Conservation (phyloP, 1,140 invertebrate genomes). For the Cyclina sinensis region DNA sequence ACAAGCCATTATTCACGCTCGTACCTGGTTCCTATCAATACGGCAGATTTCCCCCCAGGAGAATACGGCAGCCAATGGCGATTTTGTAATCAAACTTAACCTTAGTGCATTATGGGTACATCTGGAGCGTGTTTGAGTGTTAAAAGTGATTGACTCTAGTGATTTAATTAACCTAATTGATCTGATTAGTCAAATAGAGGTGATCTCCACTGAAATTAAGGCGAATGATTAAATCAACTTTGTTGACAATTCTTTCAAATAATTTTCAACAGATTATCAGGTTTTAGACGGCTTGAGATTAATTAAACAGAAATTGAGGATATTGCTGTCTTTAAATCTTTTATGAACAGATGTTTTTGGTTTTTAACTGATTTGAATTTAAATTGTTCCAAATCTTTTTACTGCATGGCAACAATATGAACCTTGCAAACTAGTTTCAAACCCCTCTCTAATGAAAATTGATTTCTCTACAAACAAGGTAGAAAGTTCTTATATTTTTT, state of each 20-base stretch:
- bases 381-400: slow-evolving; percentile 36
- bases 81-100: slow-evolving; percentile 68
- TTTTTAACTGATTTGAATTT: slow-evolving; percentile 49
- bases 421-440: not conserved
- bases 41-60: not conserved
- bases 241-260: slow-evolving; percentile 65
- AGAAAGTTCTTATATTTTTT: slow-evolving; percentile 25
- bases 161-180: slow-evolving; percentile 70
- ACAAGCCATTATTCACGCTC: slow-evolving; percentile 47
- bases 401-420: slow-evolving; percentile 14
- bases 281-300: slow-evolving; percentile 41
- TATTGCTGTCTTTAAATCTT: slow-evolving; percentile 29
- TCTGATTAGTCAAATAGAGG: slow-evolving; percentile 63
- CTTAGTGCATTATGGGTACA: slow-evolving; percentile 59
- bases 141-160: slow-evolving; percentile 54
- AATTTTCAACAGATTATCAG: slow-evolving; percentile 52
- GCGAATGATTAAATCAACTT: slow-evolving; percentile 34
- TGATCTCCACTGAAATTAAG: slow-evolving; percentile 11
- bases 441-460: slow-evolving; percentile 2
- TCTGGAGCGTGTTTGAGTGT: slow-evolving; percentile 51
- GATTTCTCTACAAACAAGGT: not conserved
- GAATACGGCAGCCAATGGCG: slow-evolving; percentile 27
- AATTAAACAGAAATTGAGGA: slow-evolving; percentile 49
- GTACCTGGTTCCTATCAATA: slow-evolving; percentile 25
- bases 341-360: slow-evolving; percentile 53